Base-by-base conservation (phyloP, 2,888 invertebrate species). In the Meandrusa payeni region DNA sequence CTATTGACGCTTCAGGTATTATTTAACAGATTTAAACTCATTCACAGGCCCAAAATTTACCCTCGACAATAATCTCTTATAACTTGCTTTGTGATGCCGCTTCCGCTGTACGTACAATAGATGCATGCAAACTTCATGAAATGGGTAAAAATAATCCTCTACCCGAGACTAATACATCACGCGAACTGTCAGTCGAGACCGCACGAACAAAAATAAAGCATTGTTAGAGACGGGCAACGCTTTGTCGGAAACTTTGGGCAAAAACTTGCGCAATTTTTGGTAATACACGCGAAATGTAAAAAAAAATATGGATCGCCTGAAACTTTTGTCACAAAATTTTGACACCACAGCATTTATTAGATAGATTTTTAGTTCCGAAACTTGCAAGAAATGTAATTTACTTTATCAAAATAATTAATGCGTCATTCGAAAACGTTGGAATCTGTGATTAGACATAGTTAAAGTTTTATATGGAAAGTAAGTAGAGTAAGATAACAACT, bases 71-170 rank as follows among this genome's bases (percentile, higher is more conserved):
- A 78, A 80, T 80, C 81, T 73, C 67, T 65, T 58, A 33, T 23
- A 63, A 65, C 56, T 22, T 59, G 69, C 81, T 83, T 86, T 86
- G 79, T 77, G 52, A 61, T 53, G 74, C 83, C 85, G 85, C 83
- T 86, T 87, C 87, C 87, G 85, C 59, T 58, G 61, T 55, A 52
- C n/a, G n/a, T 57, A 87, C 85, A 86, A 86, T 82, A 76, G 85
- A 69, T 74, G 82, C 82, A 81, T 81, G 87, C 82, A 77, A 86
- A 86, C 81, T 83, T 85, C 59, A 79, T 82, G 80, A 83, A 85
- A 86, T 79, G 80, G 83, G 83, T 77, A 85, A 83, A 86, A 85
- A 86, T 87, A 87, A 86, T 85, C 85, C 81, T 73, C 76, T 68
- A 64, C 70, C 73, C 69, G 57, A 66, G 70, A 63, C 77, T 80